phyloP scores from a whole-genome alignment of 2,888 invertebrate species.

The Drosophila leonis region DNA sequence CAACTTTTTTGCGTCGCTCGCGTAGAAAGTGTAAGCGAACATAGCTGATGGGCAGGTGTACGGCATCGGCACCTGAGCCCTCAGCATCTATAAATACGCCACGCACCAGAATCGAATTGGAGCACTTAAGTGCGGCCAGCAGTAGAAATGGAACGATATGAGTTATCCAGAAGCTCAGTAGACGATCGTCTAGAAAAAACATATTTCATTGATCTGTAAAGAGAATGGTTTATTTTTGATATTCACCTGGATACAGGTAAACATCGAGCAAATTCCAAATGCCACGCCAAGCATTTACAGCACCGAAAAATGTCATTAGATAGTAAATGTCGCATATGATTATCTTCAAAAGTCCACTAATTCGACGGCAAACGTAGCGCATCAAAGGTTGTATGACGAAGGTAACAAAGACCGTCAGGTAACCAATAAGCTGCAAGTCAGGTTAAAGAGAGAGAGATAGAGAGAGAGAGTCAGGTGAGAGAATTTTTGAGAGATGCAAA shows the following conservation, averaged over 20 bases:
- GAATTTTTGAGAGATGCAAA: neutral
- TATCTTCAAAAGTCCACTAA: constrained; percentile 89
- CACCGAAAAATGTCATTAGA: constrained; percentile 91
- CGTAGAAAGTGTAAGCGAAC: constrained; percentile 91
- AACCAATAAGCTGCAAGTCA: constrained; percentile 87
- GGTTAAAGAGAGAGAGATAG: neutral
- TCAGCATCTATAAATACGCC: constrained; percentile 96
- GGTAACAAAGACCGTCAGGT: constrained; percentile 90
- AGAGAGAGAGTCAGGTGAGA: neutral
- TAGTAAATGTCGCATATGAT: constrained; percentile 92
- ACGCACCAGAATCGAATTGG: constrained; percentile 94
- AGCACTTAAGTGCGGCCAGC: constrained; percentile 92
- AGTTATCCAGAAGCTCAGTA: constrained; percentile 93
- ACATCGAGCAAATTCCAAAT: constrained; percentile 93
- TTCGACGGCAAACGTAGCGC: constrained; percentile 89
- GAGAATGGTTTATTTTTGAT: neutral
- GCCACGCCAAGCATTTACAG: constrained; percentile 95
- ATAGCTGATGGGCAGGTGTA: constrained; percentile 94
- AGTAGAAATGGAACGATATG: constrained; percentile 91
- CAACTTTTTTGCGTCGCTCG: constrained; percentile 87
- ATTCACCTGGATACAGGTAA: constrained; percentile 91
- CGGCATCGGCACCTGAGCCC: constrained; percentile 92
- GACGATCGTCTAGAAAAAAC: constrained; percentile 87
- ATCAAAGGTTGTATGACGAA: constrained; percentile 91
- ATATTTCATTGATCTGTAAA: too few species aligned